A percentile compares a stretch with the other conserved stretches of the same genome.
These are phyloP conservation scores for Brachyptera putata DNA, from an alignment of 2,888 invertebrate species.

Conservation along the genomic window DNA sequence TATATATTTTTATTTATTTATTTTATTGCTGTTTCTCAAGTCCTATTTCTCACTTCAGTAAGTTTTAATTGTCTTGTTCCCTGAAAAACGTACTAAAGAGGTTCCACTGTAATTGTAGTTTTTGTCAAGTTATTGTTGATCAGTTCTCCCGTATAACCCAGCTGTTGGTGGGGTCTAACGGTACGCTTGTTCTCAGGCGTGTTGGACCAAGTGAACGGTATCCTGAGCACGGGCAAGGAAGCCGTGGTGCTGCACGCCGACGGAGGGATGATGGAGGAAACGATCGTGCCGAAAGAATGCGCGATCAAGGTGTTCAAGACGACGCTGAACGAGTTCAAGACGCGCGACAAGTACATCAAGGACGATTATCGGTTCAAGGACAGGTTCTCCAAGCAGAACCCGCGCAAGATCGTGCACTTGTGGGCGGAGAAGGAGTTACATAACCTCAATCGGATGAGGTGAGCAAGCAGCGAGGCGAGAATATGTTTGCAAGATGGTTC, in stretches of 20 bases:
- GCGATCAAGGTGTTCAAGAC: slow-evolving; percentile 58
- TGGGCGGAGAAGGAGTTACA: slow-evolving; percentile 61
- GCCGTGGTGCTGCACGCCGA: slow-evolving; percentile 51
- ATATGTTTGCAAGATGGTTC: no score
- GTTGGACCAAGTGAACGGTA: slow-evolving; percentile 51
- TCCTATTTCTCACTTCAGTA: no score
- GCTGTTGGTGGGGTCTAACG: no score
- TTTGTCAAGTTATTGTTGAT: no score
- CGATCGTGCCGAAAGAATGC: slow-evolving; percentile 45
- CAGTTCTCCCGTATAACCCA: no score
- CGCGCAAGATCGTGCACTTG: slow-evolving; percentile 52
- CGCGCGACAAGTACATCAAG: slow-evolving; percentile 52
- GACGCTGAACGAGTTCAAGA: slow-evolving; percentile 55
- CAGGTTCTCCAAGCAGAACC: slow-evolving; percentile 50
- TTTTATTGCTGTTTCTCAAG: no score
- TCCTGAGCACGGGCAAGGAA: slow-evolving; percentile 57
- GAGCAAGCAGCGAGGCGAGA: no score
- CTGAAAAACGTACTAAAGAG: no score
- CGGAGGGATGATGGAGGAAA: slow-evolving; percentile 42
- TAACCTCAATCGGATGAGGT: slow-evolving; percentile 50
- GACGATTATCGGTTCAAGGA: slow-evolving; percentile 58
- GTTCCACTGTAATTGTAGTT: no score
- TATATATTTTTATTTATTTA: no score
- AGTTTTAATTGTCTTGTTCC: no score
- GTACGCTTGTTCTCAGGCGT: slow-evolving; percentile 42